Percentiles rank a stretch among this genome's conserved stretches.
phyloP scores from a whole-genome alignment of 2,797 vertebrate species.

The Melanotaenia nigrans region DNA sequence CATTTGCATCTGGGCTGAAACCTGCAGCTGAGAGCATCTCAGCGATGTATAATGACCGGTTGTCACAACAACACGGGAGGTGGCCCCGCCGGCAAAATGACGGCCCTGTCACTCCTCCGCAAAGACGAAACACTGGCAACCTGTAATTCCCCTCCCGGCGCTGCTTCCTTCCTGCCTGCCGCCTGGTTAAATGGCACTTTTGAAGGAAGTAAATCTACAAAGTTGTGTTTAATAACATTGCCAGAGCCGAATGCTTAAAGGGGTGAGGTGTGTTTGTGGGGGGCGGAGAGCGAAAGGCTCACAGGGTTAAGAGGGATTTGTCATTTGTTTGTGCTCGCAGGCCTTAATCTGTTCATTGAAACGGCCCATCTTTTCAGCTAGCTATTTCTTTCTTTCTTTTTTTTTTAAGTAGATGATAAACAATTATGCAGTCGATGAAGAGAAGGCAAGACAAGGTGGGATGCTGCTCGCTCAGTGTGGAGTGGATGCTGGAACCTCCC shows the following conservation, averaged over 20 bases:
- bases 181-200: slow-evolving; percentile 98
- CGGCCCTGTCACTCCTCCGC: slow-evolving; percentile 95
- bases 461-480: slow-evolving; percentile 43
- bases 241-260: slow-evolving; percentile 89
- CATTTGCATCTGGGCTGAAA: slow-evolving; percentile 97
- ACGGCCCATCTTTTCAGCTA: slow-evolving; percentile 90
- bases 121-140: slow-evolving; percentile 94
- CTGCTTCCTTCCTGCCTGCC: slow-evolving; percentile 89
- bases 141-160: slow-evolving; percentile 93
- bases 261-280: slow-evolving; percentile 75
- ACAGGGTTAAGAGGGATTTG: slow-evolving; percentile 97
- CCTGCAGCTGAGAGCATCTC: slow-evolving; percentile 98
- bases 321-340: slow-evolving; percentile 95
- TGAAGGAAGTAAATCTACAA: slow-evolving; percentile 97
- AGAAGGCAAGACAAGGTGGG: slow-evolving; percentile 70
- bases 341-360: slow-evolving; percentile 96
- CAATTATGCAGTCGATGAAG: slow-evolving; percentile 70
- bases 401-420: slow-evolving; percentile 88
- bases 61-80: slow-evolving; percentile 99
- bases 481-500: slow-evolving; percentile 33
- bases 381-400: slow-evolving; percentile 62
- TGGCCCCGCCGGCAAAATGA: slow-evolving; percentile 97
- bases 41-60: slow-evolving; percentile 97
- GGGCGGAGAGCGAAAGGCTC: slow-evolving; percentile 82
- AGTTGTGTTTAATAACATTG: slow-evolving; percentile 98